Base-by-base conservation (phyloP, 2,797 vertebrate species). In the Sebastes steindachneri region DNA sequence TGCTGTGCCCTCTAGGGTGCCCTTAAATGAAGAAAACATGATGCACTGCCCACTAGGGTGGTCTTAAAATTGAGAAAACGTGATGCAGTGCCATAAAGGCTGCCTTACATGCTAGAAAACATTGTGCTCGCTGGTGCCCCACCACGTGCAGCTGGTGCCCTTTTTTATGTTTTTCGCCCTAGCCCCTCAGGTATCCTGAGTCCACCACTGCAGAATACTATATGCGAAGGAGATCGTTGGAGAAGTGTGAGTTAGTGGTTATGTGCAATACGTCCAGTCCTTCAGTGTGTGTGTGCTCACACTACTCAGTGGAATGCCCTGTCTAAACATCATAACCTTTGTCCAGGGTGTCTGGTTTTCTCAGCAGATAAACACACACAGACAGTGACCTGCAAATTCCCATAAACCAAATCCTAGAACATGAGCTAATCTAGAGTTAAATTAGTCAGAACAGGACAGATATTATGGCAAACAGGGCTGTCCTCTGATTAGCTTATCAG, bases 281-380 rank as follows among this genome's bases (percentile, higher is more conserved):
- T 25, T 37, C 23, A 31, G 31, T 21, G 45, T 45, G 26, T 77
- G 71, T 84, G 54, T 25, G 53, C n/a, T 85, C 64, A 53, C 84
- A 81, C 71, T 33, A 3, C 58, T 76, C 31, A 8, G 69, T 29
- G 82, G 73, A 89, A 83, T 90, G 68, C 53, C 33, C 41, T 76
- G 8, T 83, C 48, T 64, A 83, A 89, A 90, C 77, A 86, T 62
- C 68, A 68, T 41, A 69, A 82, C 76, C 25, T 72, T 78, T 75
- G 55, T 80, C 35, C 19, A 59, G 68, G 51, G 41, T 53, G 9
- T 83, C 60, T 78, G 68, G 63, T 64, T 77, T 85, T 83, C 82
- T 60, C 64, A 26, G 45, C 15, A 76, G 73, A 75, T 69, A 80
- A 79, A 85, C 82, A 75, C 35, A 67, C 58, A 29, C 31, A n/a